phyloP scores from a whole-genome alignment of 2,888 invertebrate genomes.

The Parnassius mnemosyne region DNA sequence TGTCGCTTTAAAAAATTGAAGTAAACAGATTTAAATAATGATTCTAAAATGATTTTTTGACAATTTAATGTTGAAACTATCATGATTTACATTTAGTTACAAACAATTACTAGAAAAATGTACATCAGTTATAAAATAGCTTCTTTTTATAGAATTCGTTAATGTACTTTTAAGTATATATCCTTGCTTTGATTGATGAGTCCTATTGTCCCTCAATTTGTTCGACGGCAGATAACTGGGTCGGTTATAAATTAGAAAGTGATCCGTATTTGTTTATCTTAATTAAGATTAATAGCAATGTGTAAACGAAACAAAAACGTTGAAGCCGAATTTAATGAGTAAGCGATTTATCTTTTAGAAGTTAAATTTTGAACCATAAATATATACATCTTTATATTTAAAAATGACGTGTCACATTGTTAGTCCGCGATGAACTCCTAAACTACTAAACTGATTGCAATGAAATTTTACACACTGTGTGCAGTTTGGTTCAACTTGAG shows the following conservation, averaged over 20 bases:
- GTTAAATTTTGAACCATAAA: too few relatives aligned
- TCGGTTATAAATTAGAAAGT: slow-evolving; percentile 51
- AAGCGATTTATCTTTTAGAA: slow-evolving; percentile 2
- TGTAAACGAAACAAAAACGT: slow-evolving; percentile 17
- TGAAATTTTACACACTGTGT: too few relatives aligned
- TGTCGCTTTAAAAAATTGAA: slow-evolving; percentile 37
- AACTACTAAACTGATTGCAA: too few relatives aligned
- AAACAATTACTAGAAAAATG: slow-evolving; percentile 53
- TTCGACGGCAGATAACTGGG: slow-evolving; percentile 49
- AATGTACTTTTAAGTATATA: slow-evolving; percentile 75
- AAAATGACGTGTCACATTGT: too few relatives aligned
- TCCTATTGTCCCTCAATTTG: slow-evolving; percentile 54
- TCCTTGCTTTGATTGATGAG: slow-evolving; percentile 74
- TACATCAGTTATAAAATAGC: slow-evolving; percentile 41
- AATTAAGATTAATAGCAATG: slow-evolving; percentile 65
- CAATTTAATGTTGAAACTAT: slow-evolving; percentile 68
- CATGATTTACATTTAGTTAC: slow-evolving; percentile 57
- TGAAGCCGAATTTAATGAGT: slow-evolving; percentile 8
- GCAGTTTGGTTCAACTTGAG: too few relatives aligned
- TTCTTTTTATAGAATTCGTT: slow-evolving; percentile 50
- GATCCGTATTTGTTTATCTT: slow-evolving; percentile 65
- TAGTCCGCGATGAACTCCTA: too few relatives aligned
- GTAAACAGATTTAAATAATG: slow-evolving; percentile 62
- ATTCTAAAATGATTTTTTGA: slow-evolving; percentile 66
- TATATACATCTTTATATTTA: too few relatives aligned